phyloP scores from a whole-genome alignment of 2,797 vertebrate species.

The Coracias cyanogaster region DNA sequence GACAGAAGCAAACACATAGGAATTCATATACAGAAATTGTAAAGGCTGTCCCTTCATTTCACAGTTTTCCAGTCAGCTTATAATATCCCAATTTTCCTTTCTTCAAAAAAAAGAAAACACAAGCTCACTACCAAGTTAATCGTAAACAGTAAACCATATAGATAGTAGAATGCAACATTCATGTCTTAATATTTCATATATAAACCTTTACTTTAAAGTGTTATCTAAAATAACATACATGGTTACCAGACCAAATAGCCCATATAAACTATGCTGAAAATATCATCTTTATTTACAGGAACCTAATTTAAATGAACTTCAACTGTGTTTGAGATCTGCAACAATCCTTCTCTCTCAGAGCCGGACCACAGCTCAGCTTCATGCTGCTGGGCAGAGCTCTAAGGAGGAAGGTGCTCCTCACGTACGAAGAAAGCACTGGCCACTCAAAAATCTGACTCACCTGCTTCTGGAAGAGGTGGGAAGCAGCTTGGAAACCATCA shows the following conservation, averaged over 20 bases:
- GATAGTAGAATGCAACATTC: not conserved
- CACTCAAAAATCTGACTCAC: not conserved
- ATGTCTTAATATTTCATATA: conserved; percentile 16
- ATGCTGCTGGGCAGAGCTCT: not conserved
- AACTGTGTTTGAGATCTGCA: not conserved
- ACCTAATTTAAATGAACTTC: not conserved
- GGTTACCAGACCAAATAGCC: conserved; percentile 47
- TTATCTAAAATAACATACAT: conserved; percentile 53
- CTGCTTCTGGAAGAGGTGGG: not conserved
- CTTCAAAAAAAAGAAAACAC: conserved; percentile 17
- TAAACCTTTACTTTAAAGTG: conserved; percentile 37
- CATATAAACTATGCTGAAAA: conserved; percentile 59
- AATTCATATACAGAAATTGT: not conserved
- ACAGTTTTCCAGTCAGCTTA: not conserved
- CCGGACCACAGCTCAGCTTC: not conserved
- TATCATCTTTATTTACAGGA: conserved; percentile 53
- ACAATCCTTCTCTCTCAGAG: not conserved
- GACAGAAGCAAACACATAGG: not conserved
- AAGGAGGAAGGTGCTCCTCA: not conserved
- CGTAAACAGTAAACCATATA: conserved; percentile 5
- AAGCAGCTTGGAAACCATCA: not conserved
- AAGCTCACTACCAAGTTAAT: conserved; percentile 6
- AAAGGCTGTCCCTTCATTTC: not conserved
- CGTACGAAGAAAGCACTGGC: not conserved
- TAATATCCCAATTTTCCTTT: conserved; percentile 32